A percentile compares a stretch with the other conserved stretches of the same genome.
These are phyloP conservation scores for Holothuria glaberrima DNA, from an alignment of 35 echinoderm and acorn worm genomes.

Conservation along the genomic window DNA sequence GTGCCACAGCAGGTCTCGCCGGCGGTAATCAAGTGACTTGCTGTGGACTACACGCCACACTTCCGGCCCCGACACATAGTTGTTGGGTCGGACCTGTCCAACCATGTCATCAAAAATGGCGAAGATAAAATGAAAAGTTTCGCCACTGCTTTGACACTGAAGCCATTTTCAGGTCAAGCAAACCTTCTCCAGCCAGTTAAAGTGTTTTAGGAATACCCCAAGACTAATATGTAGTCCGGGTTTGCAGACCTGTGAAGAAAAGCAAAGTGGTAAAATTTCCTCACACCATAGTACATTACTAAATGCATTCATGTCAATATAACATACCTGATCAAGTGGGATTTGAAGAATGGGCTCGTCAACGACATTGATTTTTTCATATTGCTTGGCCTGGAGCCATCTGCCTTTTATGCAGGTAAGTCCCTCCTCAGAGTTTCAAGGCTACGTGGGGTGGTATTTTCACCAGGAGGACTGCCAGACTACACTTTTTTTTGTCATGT, in stretches of 20 bases:
- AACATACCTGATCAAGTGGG: conserved; percentile 31
- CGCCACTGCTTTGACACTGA: background rate
- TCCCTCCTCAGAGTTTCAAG: conserved; percentile 35
- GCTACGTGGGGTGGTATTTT: background rate
- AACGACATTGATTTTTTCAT: background rate
- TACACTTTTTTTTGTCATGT: conserved; percentile 7
- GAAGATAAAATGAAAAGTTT: no score
- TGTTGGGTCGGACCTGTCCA: no score
- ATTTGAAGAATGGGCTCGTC: background rate
- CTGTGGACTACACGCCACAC: no score
- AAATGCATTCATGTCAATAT: background rate
- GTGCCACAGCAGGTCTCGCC: no score
- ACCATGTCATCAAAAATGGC: no score
- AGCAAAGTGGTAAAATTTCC: background rate
- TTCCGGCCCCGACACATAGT: no score
- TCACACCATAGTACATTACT: background rate
- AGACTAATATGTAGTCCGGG: conserved; percentile 38
- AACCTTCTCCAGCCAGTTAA: background rate
- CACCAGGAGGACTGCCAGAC: background rate
- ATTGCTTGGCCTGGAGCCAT: conserved; percentile 15
- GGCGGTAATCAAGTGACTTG: no score
- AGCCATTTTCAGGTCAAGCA: conserved; percentile 24
- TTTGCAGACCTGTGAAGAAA: conserved; percentile 11
- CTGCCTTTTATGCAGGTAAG: background rate
- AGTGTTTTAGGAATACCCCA: conserved; percentile 30